Evolutionary conservation across 1,140 invertebrate species (phyloP).

Genomic region (Pinna nobilis): DNA sequence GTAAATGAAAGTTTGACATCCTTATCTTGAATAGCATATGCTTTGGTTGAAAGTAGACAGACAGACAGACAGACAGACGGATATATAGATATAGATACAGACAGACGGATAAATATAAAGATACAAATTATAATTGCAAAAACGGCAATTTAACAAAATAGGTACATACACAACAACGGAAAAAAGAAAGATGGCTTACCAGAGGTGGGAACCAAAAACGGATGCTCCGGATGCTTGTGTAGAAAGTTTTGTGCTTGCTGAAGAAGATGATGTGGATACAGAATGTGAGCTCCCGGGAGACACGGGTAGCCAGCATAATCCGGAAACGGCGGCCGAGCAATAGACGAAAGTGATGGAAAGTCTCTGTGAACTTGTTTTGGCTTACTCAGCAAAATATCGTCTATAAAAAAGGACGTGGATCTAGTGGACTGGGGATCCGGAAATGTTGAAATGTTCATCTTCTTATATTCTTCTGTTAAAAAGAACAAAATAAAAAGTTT

Average conservation of each 20-base stretch:
- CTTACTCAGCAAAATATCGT: conserved; percentile 85
- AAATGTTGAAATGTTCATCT: conserved; percentile 19
- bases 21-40: not conserved
- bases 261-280: conserved; percentile 72
- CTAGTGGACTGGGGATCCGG: conserved; percentile 39
- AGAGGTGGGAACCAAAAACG: conserved; percentile 73
- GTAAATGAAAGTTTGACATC: not conserved
- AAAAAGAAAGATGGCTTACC: conserved; percentile 70
- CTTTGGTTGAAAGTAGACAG: not conserved
- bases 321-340: conserved; percentile 55
- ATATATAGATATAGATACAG: conserved; percentile 4
- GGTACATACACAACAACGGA: too few relatives aligned
- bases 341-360: conserved; percentile 42
- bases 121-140: not conserved
- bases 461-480: too few relatives aligned
- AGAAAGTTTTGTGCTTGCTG: conserved; percentile 75
- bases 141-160: too few relatives aligned
- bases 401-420: conserved; percentile 82
- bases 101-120: not conserved
- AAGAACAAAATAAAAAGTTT: too few relatives aligned
- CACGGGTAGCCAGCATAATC: conserved; percentile 61
- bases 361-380: conserved; percentile 69
- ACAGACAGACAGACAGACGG: not conserved
- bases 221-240: conserved; percentile 76
- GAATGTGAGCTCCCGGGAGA: conserved; percentile 56